Evolutionary conservation across 2,888 invertebrate genomes (phyloP).

Genomic region (Aporophyla lueneburgensis): DNA sequence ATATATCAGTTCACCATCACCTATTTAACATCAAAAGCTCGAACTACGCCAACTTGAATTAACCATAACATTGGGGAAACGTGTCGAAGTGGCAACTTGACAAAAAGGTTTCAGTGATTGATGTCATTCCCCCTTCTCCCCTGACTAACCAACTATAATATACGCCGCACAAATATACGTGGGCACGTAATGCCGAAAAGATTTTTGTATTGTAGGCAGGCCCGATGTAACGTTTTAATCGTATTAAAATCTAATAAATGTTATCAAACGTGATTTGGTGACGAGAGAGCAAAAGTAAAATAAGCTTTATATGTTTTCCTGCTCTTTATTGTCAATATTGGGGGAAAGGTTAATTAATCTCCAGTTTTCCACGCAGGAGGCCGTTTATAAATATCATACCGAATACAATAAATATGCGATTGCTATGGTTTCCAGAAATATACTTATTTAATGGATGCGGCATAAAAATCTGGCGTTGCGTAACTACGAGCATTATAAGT

Average conservation of each 20-base stretch:
- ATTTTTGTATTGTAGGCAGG: slow-evolving; percentile 23
- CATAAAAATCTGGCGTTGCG: background rate
- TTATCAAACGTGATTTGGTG: slow-evolving; percentile 29
- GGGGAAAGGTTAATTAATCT: slow-evolving; percentile 46
- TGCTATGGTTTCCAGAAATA: slow-evolving; percentile 32
- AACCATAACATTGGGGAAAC: slow-evolving; percentile 75
- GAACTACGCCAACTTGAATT: slow-evolving; percentile 70
- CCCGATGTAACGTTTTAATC: slow-evolving; percentile 20
- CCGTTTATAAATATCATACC: slow-evolving; percentile 22
- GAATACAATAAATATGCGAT: slow-evolving; percentile 20
- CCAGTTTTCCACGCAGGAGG: slow-evolving; percentile 1
- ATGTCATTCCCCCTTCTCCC: slow-evolving; percentile 68
- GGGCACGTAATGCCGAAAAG: slow-evolving; percentile 22
- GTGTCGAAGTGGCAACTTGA: slow-evolving; percentile 81
- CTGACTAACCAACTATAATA: slow-evolving; percentile 57
- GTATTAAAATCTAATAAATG: slow-evolving; percentile 38
- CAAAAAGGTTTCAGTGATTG: slow-evolving; percentile 81
- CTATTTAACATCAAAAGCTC: slow-evolving; percentile 47
- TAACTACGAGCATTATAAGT: background rate
- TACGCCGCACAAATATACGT: slow-evolving; percentile 37
- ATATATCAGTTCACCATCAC: slow-evolving; percentile 54
- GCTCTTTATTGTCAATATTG: slow-evolving; percentile 23
- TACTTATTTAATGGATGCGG: background rate
- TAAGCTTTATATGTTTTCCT: slow-evolving; percentile 26
- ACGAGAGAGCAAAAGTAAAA: slow-evolving; percentile 32